Percentiles rank a stretch among this genome's conserved stretches.
Evolutionary conservation across 1,140 invertebrate genomes (phyloP).

Genomic region (Drosophila mayri): DNA sequence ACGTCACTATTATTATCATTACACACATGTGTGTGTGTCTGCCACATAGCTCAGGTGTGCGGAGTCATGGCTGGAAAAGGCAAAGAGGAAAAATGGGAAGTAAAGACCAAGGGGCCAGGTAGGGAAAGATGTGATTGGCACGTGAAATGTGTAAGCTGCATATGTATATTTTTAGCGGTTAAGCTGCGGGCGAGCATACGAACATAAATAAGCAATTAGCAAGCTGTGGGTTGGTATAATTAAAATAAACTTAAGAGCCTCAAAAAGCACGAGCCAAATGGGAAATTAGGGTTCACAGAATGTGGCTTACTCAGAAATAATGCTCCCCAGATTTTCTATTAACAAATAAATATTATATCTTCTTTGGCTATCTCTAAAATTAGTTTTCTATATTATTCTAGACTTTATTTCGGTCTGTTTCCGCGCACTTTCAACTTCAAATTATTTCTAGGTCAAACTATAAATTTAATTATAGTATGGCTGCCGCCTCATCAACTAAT

Average conservation of each 20-base stretch:
- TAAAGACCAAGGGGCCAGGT: slow-evolving; percentile 6
- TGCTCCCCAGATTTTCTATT: too few species aligned
- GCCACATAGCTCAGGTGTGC: slow-evolving; percentile 33
- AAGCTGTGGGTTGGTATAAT: slow-evolving; percentile 44
- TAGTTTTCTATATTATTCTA: slow-evolving; percentile 20
- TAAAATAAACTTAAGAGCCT: slow-evolving; percentile 15
- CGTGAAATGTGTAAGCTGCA: slow-evolving; percentile 76
- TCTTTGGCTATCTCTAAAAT: slow-evolving; percentile 25
- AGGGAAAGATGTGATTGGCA: slow-evolving; percentile 57
- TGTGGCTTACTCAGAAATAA: too few species aligned
- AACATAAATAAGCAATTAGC: slow-evolving; percentile 58
- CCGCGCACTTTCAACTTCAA: slow-evolving; percentile 60
- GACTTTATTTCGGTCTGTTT: slow-evolving; percentile 22
- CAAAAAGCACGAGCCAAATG: slow-evolving; percentile 47
- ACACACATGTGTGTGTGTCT: slow-evolving; percentile 34
- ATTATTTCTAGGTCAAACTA: slow-evolving; percentile 81
- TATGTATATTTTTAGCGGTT: slow-evolving; percentile 47
- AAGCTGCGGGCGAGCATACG: slow-evolving; percentile 51
- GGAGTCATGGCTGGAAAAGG: slow-evolving; percentile 60
- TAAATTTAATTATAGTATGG: slow-evolving; percentile 76
- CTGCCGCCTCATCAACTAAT: slow-evolving; percentile 64
- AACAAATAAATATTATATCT: too few species aligned
- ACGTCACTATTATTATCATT: slow-evolving; percentile 81
- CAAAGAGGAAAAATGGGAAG: slow-evolving; percentile 13
- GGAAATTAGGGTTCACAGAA: not conserved